Percentiles rank a stretch among this genome's conserved stretches.
Conservation (phyloP, 1,140 invertebrate genomes). For the Penaeus japonicus region DNA sequence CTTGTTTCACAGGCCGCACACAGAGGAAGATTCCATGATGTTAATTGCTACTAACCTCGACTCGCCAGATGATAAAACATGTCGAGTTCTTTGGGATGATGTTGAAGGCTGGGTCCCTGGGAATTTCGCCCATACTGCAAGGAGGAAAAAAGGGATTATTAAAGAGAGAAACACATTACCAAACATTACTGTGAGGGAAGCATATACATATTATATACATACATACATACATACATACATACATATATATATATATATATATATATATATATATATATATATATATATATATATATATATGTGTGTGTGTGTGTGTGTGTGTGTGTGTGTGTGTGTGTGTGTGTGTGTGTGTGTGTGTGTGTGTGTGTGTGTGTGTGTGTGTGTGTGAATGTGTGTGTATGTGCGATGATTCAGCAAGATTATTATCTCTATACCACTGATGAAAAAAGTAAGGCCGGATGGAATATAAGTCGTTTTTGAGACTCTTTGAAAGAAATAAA, state of each 20-base stretch:
- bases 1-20: neutral
- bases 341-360: too few species aligned
- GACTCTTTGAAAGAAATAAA: too few species aligned
- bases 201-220: neutral
- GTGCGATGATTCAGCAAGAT: too few species aligned
- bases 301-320: too few species aligned
- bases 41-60: constrained; percentile 71
- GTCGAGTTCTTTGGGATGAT: constrained; percentile 77
- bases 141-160: neutral
- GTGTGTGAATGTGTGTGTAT: too few species aligned
- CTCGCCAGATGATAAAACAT: constrained; percentile 81
- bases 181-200: neutral
- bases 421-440: too few species aligned
- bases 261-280: too few species aligned
- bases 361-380: too few species aligned
- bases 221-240: neutral
- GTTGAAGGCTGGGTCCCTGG: constrained; percentile 71
- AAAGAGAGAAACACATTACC: neutral
- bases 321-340: too few species aligned
- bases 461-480: too few species aligned
- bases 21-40: neutral
- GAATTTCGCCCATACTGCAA: constrained; percentile 35
- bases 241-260: neutral
- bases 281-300: too few species aligned
- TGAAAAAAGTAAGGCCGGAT: too few species aligned